phyloP scores from a whole-genome alignment of 2,888 invertebrate genomes.

The Odontocerum albicorne region DNA sequence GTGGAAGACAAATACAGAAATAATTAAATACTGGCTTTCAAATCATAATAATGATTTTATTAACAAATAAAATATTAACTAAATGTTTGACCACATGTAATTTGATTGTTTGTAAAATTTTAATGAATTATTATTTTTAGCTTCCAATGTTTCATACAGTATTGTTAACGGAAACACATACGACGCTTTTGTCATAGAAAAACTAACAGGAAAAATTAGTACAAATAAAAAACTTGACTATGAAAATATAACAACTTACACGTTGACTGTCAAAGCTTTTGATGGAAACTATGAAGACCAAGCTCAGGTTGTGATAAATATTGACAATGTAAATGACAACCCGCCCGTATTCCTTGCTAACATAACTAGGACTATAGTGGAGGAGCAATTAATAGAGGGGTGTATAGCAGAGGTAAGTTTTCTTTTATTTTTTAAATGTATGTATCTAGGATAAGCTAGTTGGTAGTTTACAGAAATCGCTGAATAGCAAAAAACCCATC shows the following conservation, averaged over 20 bases:
- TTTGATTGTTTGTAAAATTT: not conserved
- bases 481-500: too few relatives aligned
- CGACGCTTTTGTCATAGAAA: constrained; percentile 84
- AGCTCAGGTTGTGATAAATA: constrained; percentile 80
- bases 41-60: too few relatives aligned
- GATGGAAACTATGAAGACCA: constrained; percentile 84
- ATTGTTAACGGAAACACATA: constrained; percentile 85
- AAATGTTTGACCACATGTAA: constrained; percentile 23
- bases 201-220: constrained; percentile 81
- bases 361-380: constrained; percentile 73
- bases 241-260: constrained; percentile 83
- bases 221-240: constrained; percentile 80
- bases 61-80: too few relatives aligned
- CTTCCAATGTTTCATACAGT: constrained; percentile 83
- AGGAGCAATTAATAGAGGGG: constrained; percentile 69
- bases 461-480: too few relatives aligned
- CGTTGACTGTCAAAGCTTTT: constrained; percentile 78
- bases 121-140: constrained; percentile 42
- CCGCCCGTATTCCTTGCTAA: constrained; percentile 79
- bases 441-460: too few relatives aligned
- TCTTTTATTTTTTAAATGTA: too few relatives aligned
- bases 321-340: constrained; percentile 92
- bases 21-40: too few relatives aligned
- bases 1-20: too few relatives aligned
- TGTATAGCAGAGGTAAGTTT: constrained; percentile 67